These are phyloP conservation scores for Pemphigus obesinymphae DNA, from an alignment of 1,140 invertebrate genomes.

Conservation along the genomic window DNA sequence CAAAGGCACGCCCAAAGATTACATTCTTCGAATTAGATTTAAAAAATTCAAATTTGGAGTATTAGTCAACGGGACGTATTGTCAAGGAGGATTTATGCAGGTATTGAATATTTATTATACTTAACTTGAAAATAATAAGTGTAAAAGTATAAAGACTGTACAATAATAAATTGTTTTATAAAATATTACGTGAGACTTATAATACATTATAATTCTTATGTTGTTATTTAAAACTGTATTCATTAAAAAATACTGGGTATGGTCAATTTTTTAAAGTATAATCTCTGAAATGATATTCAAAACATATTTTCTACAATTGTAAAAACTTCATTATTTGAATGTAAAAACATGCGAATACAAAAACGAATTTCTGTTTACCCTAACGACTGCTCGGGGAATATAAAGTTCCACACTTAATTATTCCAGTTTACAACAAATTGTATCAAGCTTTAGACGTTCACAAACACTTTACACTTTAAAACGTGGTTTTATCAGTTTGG, in stretches of 20 bases:
- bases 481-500: background rate
- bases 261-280: background rate
- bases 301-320: background rate
- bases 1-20: conserved; percentile 75
- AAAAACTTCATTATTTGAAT: background rate
- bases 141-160: background rate
- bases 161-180: background rate
- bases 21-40: conserved; percentile 81
- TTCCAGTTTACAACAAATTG: conserved; percentile 20
- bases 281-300: background rate
- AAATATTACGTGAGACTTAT: background rate
- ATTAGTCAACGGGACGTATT: conserved; percentile 76
- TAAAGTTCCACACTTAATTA: conserved; percentile 16
- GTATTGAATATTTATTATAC: conserved; percentile 53
- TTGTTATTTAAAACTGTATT: background rate
- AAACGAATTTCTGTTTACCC: background rate
- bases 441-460: conserved; percentile 1
- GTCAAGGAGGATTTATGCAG: conserved; percentile 80
- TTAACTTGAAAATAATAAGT: background rate
- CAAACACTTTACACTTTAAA: conserved; percentile 15
- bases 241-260: background rate
- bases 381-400: conserved; percentile 3
- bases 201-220: background rate
- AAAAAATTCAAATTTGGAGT: conserved; percentile 88
- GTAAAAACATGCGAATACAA: background rate